Evolutionary conservation across 2,113 vertebrate species (phyloP).

Genomic region (Sinocyclocheilus maitianheensis): DNA sequence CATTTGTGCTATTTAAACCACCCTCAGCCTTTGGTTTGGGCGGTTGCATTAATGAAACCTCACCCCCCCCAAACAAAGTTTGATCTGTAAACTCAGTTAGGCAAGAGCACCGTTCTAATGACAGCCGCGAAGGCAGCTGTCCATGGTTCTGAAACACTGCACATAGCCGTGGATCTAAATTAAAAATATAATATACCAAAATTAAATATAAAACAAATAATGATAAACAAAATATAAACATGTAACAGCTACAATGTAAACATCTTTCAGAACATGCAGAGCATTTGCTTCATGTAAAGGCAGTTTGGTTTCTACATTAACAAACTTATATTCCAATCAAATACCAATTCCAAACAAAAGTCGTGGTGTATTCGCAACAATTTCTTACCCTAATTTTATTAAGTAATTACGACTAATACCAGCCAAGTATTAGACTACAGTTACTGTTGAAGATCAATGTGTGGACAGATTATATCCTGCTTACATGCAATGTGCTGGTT

Average conservation of each 20-base stretch:
- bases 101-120: background rate
- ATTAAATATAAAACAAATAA: background rate
- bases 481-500: background rate
- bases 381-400: background rate
- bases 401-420: background rate
- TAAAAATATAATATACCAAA: background rate
- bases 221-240: background rate
- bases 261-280: background rate
- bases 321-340: background rate
- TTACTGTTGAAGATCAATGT: background rate
- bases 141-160: conserved; percentile 35
- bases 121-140: background rate
- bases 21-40: background rate
- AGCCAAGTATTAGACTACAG: background rate
- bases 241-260: background rate
- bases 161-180: background rate
- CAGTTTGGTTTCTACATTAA: background rate
- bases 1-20: background rate
- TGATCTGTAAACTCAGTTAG: background rate
- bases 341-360: background rate
- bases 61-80: background rate
- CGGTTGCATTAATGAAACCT: background rate
- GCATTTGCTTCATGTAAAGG: background rate
- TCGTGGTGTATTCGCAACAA: background rate
- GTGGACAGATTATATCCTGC: background rate